Evolutionary conservation across 2,113 vertebrate species (phyloP).

Genomic region (Odocoileus virginianus): DNA sequence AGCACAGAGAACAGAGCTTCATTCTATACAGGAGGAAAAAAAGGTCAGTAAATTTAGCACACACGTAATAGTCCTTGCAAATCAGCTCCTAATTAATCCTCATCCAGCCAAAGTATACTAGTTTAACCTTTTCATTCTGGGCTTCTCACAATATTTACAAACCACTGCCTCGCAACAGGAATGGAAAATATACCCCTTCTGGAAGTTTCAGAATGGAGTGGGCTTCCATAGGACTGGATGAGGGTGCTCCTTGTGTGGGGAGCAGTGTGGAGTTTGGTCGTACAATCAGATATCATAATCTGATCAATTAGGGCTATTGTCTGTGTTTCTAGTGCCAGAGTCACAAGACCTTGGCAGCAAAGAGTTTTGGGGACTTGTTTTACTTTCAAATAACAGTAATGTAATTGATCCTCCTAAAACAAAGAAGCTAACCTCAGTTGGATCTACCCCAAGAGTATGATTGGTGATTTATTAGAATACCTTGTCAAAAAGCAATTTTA

Average conservation of each 20-base stretch:
- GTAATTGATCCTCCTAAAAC: conserved; percentile 40
- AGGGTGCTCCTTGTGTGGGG: background rate
- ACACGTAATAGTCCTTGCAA: conserved; percentile 66
- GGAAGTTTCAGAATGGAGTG: background rate
- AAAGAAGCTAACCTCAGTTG: conserved; percentile 3
- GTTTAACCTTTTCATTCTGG: conserved; percentile 72
- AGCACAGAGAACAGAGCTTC: conserved; percentile 64
- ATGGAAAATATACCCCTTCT: background rate
- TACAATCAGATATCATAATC: background rate
- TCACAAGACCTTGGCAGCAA: background rate
- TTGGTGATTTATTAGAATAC: conserved; percentile 31
- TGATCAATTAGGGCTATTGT: background rate
- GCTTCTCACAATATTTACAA: conserved; percentile 69
- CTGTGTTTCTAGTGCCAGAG: background rate
- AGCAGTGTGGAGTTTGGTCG: background rate
- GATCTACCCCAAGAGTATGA: background rate
- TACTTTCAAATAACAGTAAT: conserved; percentile 30
- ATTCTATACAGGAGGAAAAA: conserved; percentile 35
- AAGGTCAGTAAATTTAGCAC: conserved; percentile 75
- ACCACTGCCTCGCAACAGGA: conserved; percentile 28
- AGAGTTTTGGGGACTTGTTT: background rate
- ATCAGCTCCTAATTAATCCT: conserved; percentile 76
- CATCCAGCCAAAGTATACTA: conserved; percentile 63
- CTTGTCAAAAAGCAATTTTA: conserved; percentile 40
- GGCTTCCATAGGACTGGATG: background rate